Conservation (phyloP, 2,113 vertebrate genomes). For the Scomber japonicus region DNA sequence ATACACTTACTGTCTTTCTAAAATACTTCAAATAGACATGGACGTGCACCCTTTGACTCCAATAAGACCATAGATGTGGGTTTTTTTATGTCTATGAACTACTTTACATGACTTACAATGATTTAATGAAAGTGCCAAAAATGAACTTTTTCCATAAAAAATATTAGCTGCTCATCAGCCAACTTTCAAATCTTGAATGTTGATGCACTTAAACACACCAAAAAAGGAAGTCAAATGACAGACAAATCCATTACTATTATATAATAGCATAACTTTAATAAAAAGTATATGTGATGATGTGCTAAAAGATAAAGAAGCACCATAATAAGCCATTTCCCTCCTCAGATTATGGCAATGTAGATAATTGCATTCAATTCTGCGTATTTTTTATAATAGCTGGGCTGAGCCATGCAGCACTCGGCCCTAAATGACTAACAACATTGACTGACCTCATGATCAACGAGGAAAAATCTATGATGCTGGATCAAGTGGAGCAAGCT, state of each 20-base stretch:
- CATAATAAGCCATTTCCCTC: not conserved
- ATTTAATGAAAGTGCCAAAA: not conserved
- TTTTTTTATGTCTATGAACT: too few species aligned
- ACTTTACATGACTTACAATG: not conserved
- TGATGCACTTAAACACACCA: not conserved
- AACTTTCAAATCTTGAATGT: not conserved
- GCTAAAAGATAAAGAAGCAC: not conserved
- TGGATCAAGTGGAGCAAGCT: constrained; percentile 30
- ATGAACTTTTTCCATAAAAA: not conserved
- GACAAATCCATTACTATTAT: not conserved
- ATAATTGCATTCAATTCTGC: constrained; percentile 1
- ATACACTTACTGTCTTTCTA: not conserved
- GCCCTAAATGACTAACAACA: constrained; percentile 53
- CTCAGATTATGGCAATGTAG: not conserved
- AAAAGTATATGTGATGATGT: not conserved
- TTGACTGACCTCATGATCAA: constrained; percentile 57
- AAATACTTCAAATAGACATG: not conserved
- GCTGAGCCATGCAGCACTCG: constrained; percentile 26
- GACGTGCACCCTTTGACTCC: not conserved
- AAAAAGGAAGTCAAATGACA: not conserved
- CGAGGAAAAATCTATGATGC: constrained; percentile 58
- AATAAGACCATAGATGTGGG: too few species aligned
- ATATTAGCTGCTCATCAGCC: not conserved
- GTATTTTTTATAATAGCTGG: constrained; percentile 21
- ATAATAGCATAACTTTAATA: not conserved